Evolutionary conservation across 2,113 vertebrate genomes (phyloP), one percentile per base, ranked within the genome.

Genomic region (Sorex fumeus): DNA sequence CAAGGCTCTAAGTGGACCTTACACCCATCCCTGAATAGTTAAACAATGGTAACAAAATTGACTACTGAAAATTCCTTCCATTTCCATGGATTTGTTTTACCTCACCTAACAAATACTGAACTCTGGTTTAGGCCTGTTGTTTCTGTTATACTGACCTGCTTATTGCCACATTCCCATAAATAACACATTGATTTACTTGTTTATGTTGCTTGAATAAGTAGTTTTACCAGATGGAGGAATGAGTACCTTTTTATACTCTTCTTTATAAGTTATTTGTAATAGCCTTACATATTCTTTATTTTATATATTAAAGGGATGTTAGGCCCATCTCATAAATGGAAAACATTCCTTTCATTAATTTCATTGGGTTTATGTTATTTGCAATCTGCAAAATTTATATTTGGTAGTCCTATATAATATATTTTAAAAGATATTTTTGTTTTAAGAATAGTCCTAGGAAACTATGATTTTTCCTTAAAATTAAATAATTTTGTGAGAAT

Each of bases 401-500:
- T 80, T 88, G 71, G 15, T 11, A 74, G 12, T 69, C 36, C 66
- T 21, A 85, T 66, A 77, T 88, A 87, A 72, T 23, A 60, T 79
- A 34, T 89, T 92, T 67, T 47, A 84, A 83, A 75, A 79, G 6
- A 95, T 64, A 5, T 87, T n/a, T 83, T 91, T 62, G 43, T 83
- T 78, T 93, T 47, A 57, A 90, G 53, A 82, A 76, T 76, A 81
- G 40, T 40, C 40, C 40, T 40, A 40, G 40, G 40, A 40, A 40
- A 40, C 40, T 4, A 40, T 40, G 40, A 40, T 40, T 40, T 40
- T 40, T 40, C 40, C 40, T 40, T 40, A 4, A 40, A 40, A 40
- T 40, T 40, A 40, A 40, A 40, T 7, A 40, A 40, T 40, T 40
- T 40, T 40, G 40, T 40, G 40, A 40, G 40, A 40, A 60, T 32